These are phyloP conservation scores for Suricata suricatta DNA, from an alignment of 2,113 vertebrate genomes.

Conservation along the genomic window DNA sequence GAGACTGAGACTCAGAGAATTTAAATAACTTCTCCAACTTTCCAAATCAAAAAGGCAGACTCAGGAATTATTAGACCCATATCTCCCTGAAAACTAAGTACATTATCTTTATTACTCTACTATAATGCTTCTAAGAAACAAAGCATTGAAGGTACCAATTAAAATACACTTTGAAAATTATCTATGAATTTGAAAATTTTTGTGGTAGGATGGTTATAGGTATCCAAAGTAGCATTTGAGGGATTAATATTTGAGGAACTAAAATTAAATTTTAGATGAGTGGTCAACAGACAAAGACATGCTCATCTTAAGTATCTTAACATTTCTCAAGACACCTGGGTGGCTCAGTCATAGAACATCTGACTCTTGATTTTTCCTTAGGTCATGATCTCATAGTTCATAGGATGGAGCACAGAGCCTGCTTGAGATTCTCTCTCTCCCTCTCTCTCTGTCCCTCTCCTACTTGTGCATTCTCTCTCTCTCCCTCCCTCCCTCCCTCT, in stretches of 20 bases:
- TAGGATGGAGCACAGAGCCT: too few relatives aligned
- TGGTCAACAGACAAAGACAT: not conserved
- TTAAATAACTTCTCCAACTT: slow-evolving; percentile 37
- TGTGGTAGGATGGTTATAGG: not conserved
- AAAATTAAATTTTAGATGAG: slow-evolving; percentile 23
- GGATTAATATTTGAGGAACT: not conserved
- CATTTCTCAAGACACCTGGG: not conserved
- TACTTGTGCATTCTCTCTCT: too few relatives aligned
- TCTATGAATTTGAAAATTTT: slow-evolving; percentile 36
- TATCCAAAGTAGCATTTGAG: slow-evolving; percentile 1
- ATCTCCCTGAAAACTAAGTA: not conserved
- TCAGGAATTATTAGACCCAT: not conserved
- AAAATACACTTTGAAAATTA: slow-evolving; percentile 1
- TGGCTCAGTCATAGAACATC: too few relatives aligned
- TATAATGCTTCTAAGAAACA: not conserved
- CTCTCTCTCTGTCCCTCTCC: too few relatives aligned
- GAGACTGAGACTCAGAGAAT: not conserved
- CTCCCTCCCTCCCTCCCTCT: too few relatives aligned
- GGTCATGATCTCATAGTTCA: too few relatives aligned
- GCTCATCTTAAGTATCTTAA: not conserved
- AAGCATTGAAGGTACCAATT: not conserved
- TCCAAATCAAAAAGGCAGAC: not conserved
- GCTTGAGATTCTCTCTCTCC: too few relatives aligned
- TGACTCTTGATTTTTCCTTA: too few relatives aligned
- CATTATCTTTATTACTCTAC: not conserved